Base-by-base conservation (phyloP, 2,113 vertebrate genomes). In the Miniopterus natalensis region DNA sequence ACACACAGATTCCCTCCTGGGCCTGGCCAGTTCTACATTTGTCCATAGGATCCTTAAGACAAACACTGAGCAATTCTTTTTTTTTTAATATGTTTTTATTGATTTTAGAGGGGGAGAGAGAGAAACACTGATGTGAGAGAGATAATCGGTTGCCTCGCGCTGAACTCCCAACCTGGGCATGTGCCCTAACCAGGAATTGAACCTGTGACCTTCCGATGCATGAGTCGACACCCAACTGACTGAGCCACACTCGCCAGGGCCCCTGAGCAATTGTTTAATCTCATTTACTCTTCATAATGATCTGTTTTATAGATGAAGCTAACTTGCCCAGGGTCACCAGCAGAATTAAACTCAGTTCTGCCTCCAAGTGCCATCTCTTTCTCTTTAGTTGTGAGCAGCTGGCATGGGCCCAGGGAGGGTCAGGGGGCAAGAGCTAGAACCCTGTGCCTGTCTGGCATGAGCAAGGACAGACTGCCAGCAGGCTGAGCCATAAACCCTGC, bases 361-460 rank as follows among this genome's bases (percentile, higher is more conserved):
- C 36, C n/a, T 31, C 55, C 36, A 5, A 0, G 17, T 2, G 18
- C 17, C 1, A 0, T 12, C 40, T 86, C 68, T 23, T 14, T 20
- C 49, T 12, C 53, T 17, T 2, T 1, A 42, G 70, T 40, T 36
- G 31, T 9, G 53, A 59, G 65, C 17, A n/a, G 77, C n/a, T 0
- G 25, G 23, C 9, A 0, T 14, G 1, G 55, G 27, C 7, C 9
- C 15, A 8, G 14, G 18, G 27, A 51, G 11, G 47, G 57, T 21
- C 12, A 31, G 5, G 57, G 57, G 59, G 5, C 49, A 45, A 40
- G 29, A 45, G 55, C 51, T 3, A 5, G 51, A 15, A 20, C 17
- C 6, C 0, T 4, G 20, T 0, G 9, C 17, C 40, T 10, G 8
- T 17, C 45, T 47, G 27, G 13, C 3, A 42, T 12, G 23, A 75